Percentiles rank a stretch among this genome's conserved stretches.
Conservation (phyloP, 2,113 vertebrate species). For the Bujurquina vittata region DNA sequence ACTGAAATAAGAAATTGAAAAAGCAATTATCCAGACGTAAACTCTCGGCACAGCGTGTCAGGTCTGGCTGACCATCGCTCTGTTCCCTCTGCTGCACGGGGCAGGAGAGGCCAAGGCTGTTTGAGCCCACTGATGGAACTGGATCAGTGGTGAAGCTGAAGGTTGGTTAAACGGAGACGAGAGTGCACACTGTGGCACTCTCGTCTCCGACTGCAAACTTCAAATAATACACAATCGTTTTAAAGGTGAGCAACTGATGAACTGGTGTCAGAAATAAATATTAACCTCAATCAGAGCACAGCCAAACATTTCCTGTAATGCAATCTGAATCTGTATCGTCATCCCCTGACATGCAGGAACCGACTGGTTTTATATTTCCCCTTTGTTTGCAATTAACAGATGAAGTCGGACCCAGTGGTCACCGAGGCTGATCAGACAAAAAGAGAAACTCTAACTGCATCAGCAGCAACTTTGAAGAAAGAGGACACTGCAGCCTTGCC, state of each 20-base stretch:
- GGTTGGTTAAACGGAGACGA: slow-evolving; percentile 29
- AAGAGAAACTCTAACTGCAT: slow-evolving; percentile 49
- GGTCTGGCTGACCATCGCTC: slow-evolving; percentile 2
- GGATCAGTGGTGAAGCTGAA: slow-evolving; percentile 20
- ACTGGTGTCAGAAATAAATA: background rate
- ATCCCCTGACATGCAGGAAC: background rate
- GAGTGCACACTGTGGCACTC: background rate
- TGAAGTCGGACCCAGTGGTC: background rate
- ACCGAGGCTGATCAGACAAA: slow-evolving; percentile 15
- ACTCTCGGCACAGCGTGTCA: slow-evolving; percentile 6
- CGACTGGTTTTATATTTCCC: slow-evolving; percentile 31
- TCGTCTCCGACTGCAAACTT: background rate
- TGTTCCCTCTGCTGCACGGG: background rate
- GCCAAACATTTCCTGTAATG: background rate
- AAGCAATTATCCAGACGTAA: slow-evolving; percentile 31
- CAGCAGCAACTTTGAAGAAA: slow-evolving; percentile 42
- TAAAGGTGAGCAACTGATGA: background rate
- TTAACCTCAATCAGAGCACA: background rate
- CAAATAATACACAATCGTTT: slow-evolving; percentile 3
- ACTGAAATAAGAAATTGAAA: slow-evolving; percentile 21
- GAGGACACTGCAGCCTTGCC: slow-evolving; percentile 21
- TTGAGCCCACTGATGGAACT: slow-evolving; percentile 22
- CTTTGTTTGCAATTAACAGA: slow-evolving; percentile 43
- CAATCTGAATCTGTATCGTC: background rate
- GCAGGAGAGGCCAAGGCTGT: slow-evolving; percentile 27